Conservation (phyloP, 2,888 invertebrate genomes). For the Acanthosepion pharaonis region DNA sequence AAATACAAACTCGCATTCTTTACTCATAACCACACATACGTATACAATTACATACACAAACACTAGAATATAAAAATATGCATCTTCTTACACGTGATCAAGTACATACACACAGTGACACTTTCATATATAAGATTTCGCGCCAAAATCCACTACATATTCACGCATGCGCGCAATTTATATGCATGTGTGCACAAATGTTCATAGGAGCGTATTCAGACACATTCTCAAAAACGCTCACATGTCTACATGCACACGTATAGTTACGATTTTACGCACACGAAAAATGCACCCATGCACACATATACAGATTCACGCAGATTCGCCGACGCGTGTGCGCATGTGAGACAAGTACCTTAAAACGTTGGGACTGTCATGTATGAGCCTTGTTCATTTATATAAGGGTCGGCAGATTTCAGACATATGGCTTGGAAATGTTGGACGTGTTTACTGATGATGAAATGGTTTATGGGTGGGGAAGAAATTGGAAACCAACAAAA, state of each 20-base stretch:
- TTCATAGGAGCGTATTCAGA: not conserved
- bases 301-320: not conserved
- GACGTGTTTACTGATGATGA: not conserved
- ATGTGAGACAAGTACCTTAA: not conserved
- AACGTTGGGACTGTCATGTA: constrained; percentile 2
- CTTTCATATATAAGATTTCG: not conserved
- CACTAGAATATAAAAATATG: not conserved
- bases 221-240: not conserved
- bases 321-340: not conserved
- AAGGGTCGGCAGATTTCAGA: constrained; percentile 21
- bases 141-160: not conserved
- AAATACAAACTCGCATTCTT: not conserved
- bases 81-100: not conserved
- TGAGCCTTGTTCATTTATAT: not conserved
- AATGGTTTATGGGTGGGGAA: not conserved
- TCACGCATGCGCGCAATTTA: not conserved
- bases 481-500: too few species aligned
- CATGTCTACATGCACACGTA: not conserved
- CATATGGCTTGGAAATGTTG: constrained; percentile 11
- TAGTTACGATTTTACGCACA: not conserved
- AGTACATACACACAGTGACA: not conserved
- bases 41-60: not conserved
- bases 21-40: not conserved
- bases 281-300: not conserved
- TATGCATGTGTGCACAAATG: not conserved